Base-by-base conservation (phyloP, 2,797 vertebrate species). In the Rhyacichthys aspro region DNA sequence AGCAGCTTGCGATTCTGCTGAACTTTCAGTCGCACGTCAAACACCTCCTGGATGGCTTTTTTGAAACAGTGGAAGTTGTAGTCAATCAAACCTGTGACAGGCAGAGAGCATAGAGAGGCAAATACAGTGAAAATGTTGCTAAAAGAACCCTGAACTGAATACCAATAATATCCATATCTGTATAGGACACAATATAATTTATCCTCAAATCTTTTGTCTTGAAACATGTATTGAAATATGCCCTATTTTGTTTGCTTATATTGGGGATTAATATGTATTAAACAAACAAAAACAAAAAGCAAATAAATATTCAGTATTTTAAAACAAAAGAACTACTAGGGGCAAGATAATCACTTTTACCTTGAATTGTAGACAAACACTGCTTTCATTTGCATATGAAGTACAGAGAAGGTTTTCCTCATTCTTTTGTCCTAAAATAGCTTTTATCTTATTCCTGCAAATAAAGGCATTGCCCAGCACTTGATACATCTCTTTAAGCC, bases 31-130 rank as follows among this genome's bases (percentile, higher is more conserved):
- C 95, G 94, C 45, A 98, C 95, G 67, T 97, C 95, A 83, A 98
- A 98, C 44, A 98, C 96, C 82, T 98, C 96, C 83, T 98, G 94
- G 70, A 98, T 98, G 84, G 96, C 96, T 79, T 96, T 96, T 82
- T 94, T 95, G 79, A 98, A 97, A 79, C 96, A 98, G 87, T 97
- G 95, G 84, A 98, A 98, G 90, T 98, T 98, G 89, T 98, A 98
- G 91, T 98, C 96, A 63, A 98, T 97, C 47, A 98, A 90, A 67
- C 96, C 96, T 97, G 72, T 53, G 59, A 59, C 37, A 33, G 15
- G 55, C 11, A 36, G 15, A 63, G 14, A 58, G 8, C 15, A 1
- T 5, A 38, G 36, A 6, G 16, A 64, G 7, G 19, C 11, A 23
- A n/a, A 9, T 17, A 14, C 10, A 3, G n/a, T 23, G 41, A 5